These are phyloP conservation scores for Platalea minor DNA, from an alignment of 2,797 vertebrate genomes.

Conservation along the genomic window DNA sequence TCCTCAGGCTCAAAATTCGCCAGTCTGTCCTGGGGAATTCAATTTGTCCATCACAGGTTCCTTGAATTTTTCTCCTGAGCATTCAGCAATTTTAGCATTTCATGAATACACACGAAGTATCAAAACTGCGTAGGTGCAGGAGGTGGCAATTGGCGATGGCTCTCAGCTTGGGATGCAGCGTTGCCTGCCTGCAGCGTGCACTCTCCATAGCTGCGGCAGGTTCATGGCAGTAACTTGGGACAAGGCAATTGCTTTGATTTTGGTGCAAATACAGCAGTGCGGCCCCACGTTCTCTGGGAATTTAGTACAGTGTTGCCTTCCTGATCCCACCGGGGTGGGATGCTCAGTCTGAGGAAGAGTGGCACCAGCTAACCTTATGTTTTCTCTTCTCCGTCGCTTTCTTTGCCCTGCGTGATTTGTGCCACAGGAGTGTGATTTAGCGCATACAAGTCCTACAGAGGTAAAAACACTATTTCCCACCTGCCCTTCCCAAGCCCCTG, in stretches of 20 bases:
- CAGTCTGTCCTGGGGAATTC: neutral
- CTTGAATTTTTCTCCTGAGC: neutral
- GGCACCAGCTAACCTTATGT: neutral
- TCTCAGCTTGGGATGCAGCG: neutral
- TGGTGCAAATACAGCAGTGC: fast-evolving
- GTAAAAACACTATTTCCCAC: neutral
- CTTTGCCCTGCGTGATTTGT: neutral
- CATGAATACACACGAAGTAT: neutral
- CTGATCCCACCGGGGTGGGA: neutral
- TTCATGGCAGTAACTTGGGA: neutral
- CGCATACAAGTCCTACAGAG: neutral
- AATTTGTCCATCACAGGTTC: neutral
- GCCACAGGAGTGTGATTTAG: neutral
- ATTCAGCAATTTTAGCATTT: neutral
- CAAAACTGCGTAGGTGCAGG: neutral
- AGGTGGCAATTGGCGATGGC: fast-evolving
- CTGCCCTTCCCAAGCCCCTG: neutral
- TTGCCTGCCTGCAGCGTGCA: fast-evolving
- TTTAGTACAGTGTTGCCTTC: neutral
- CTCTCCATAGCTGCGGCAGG: neutral
- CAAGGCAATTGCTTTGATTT: neutral
- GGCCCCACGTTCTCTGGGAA: neutral
- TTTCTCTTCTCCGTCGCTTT: neutral
- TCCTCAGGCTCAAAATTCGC: neutral
- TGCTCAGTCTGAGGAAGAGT: neutral